Evolutionary conservation across 2,888 invertebrate species (phyloP).

Genomic region (Tribolium freemani): DNA sequence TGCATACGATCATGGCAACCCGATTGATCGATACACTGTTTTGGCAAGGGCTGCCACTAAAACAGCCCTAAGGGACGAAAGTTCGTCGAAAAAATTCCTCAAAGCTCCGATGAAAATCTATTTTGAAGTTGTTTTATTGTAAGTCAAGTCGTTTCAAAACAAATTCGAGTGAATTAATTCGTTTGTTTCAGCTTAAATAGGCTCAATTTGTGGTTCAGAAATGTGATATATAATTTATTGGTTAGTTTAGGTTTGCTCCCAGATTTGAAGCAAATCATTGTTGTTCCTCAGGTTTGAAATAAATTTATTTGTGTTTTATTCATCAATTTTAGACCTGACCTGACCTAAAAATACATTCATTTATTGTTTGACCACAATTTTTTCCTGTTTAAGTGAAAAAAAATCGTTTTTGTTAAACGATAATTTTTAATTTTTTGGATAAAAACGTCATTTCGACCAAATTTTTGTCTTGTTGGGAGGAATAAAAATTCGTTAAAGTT

Average conservation of each 20-base stretch:
- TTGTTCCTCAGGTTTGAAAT: not conserved
- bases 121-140: constrained; percentile 68
- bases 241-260: constrained; percentile 18
- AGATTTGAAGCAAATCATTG: constrained; percentile 3
- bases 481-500: too few species aligned
- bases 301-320: not conserved
- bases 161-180: not conserved
- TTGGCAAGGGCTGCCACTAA: constrained; percentile 74
- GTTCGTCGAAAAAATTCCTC: constrained; percentile 32
- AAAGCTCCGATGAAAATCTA: constrained; percentile 44
- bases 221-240: not conserved
- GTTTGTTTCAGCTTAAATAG: constrained; percentile 7
- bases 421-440: too few species aligned
- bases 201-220: constrained; percentile 5
- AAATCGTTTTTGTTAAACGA: too few species aligned
- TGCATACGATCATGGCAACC: constrained; percentile 75
- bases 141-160: constrained; percentile 53
- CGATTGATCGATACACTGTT: constrained; percentile 77
- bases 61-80: constrained; percentile 63
- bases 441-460: too few species aligned
- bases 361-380: too few species aligned
- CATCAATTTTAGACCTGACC: too few species aligned
- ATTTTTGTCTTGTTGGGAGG: too few species aligned
- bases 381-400: too few species aligned
- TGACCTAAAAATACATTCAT: too few species aligned